Percentiles rank a stretch among this genome's conserved stretches.
phyloP scores from a whole-genome alignment of 2,888 invertebrate genomes.

The Chrysopilus asiliformis region DNA sequence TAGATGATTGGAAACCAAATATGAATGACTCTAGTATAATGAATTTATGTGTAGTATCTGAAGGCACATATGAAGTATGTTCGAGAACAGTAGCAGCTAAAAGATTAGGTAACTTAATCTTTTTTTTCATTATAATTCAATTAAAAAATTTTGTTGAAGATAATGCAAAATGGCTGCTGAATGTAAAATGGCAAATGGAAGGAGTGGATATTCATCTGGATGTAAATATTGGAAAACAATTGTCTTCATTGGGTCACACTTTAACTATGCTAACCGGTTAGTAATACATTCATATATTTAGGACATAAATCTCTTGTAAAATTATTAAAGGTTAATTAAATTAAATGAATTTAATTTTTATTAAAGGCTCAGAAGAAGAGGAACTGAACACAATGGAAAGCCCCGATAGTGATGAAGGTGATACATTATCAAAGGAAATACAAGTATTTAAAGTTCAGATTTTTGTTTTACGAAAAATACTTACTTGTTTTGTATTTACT shows the following conservation, averaged over 20 bases:
- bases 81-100: constrained; percentile 74
- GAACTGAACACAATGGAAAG: constrained; percentile 51
- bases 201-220: constrained; percentile 95
- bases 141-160: constrained; percentile 38
- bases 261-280: constrained; percentile 83
- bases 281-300: not conserved
- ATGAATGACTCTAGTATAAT: constrained; percentile 61
- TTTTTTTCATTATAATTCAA: constrained; percentile 4
- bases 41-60: constrained; percentile 95
- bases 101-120: constrained; percentile 45
- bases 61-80: constrained; percentile 91
- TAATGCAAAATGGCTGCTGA: constrained; percentile 96
- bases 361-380: constrained; percentile 60
- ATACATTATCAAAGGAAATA: constrained; percentile 37
- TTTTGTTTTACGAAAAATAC: constrained; percentile 3
- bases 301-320: not conserved
- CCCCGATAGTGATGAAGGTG: constrained; percentile 67
- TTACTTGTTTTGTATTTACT: constrained; percentile 27
- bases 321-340: not conserved
- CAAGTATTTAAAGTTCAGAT: constrained; percentile 5
- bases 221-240: constrained; percentile 89
- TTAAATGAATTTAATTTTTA: not conserved
- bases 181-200: constrained; percentile 99
- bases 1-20: constrained; percentile 96
- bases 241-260: constrained; percentile 88